Evolutionary conservation across 2,797 vertebrate species (phyloP).

Genomic region (Pteronotus mesoamericanus): DNA sequence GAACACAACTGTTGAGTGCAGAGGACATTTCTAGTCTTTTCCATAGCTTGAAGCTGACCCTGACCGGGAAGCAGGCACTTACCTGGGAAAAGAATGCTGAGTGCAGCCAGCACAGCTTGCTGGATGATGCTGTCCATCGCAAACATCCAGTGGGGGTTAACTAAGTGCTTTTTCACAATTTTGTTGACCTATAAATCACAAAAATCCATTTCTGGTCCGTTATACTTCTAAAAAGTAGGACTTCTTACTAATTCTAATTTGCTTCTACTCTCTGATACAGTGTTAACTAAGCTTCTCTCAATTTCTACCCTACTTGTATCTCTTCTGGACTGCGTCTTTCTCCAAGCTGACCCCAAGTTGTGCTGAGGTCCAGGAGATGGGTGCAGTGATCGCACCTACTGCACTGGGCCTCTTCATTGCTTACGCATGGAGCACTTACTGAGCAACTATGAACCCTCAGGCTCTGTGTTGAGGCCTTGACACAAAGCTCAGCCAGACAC

Average conservation of each 20-base stretch:
- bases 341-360: not conserved
- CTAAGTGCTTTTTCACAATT: slow-evolving; percentile 93
- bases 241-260: not conserved
- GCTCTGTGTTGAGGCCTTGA: not conserved
- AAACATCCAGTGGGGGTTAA: slow-evolving; percentile 97
- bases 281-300: not conserved
- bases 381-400: not conserved
- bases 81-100: slow-evolving; percentile 95
- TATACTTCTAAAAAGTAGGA: not conserved
- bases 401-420: not conserved
- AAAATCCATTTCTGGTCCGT: not conserved
- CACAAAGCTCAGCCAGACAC: not conserved
- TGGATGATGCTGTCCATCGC: slow-evolving; percentile 97
- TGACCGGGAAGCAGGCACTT: not conserved
- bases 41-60: not conserved
- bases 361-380: not conserved
- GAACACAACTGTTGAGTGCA: not conserved
- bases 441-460: not conserved
- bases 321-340: not conserved
- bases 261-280: not conserved
- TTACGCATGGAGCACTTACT: not conserved
- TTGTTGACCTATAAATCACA: slow-evolving; percentile 89
- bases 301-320: not conserved
- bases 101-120: slow-evolving; percentile 93
- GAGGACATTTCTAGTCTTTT: not conserved